Percentiles rank a stretch among this genome's conserved stretches.
These are phyloP conservation scores for Calephelis perditalis DNA, from an alignment of 2,888 invertebrate genomes.

Conservation along the genomic window DNA sequence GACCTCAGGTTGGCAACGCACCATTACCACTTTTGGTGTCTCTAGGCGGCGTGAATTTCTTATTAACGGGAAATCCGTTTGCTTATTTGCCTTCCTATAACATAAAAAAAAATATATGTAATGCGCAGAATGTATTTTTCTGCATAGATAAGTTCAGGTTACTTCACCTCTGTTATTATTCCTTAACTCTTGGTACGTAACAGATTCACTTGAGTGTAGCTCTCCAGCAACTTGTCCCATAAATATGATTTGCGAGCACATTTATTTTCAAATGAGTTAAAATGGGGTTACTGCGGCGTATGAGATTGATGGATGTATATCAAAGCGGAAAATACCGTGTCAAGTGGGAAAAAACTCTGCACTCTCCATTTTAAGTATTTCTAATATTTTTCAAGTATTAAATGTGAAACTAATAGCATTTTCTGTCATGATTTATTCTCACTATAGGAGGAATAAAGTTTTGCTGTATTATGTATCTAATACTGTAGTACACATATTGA, in stretches of 20 bases:
- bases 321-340: slow-evolving; percentile 6
- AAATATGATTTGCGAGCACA: slow-evolving; percentile 12
- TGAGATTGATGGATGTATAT: slow-evolving; percentile 10
- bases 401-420: not conserved
- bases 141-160: not conserved
- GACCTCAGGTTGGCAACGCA: too few species aligned
- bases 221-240: slow-evolving; percentile 11
- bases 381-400: slow-evolving; percentile 1
- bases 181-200: slow-evolving; percentile 1
- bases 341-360: slow-evolving; percentile 5
- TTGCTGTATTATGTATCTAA: too few species aligned
- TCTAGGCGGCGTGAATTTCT: too few species aligned
- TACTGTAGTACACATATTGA: too few species aligned
- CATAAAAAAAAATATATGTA: too few species aligned
- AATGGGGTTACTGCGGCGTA: slow-evolving; percentile 4
- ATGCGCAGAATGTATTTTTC: not conserved
- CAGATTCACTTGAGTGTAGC: slow-evolving; percentile 10
- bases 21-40: too few species aligned
- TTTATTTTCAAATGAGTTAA: slow-evolving; percentile 14
- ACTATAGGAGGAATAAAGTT: too few species aligned
- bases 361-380: not conserved
- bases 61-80: too few species aligned
- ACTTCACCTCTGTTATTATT: not conserved
- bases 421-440: not conserved
- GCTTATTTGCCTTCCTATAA: too few species aligned